Conservation (phyloP, 2,797 vertebrate species). For the Trichosurus vulpecula region DNA sequence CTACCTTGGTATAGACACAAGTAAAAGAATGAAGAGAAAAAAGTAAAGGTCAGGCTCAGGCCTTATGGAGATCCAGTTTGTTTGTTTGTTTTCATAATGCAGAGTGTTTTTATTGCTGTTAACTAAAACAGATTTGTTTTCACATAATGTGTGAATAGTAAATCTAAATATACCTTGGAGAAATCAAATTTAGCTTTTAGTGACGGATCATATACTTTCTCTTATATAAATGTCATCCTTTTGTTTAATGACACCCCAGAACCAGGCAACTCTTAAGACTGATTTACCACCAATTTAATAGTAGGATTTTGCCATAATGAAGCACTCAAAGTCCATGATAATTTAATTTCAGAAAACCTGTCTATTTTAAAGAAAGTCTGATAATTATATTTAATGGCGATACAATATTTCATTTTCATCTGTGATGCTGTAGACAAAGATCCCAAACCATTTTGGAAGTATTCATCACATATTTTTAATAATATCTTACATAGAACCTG, state of each 20-base stretch:
- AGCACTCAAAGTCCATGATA: background rate
- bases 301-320: background rate
- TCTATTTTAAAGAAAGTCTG: background rate
- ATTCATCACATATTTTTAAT: background rate
- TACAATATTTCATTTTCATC: background rate
- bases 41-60: background rate
- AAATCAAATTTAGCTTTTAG: background rate
- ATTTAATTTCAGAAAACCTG: slow-evolving; percentile 10
- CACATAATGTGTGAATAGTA: background rate
- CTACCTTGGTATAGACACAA: background rate
- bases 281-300: background rate
- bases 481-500: background rate
- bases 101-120: background rate
- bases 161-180: background rate
- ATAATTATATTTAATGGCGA: background rate
- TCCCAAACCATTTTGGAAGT: background rate
- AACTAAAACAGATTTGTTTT: background rate
- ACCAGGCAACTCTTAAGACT: background rate
- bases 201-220: background rate
- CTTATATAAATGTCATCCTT: background rate
- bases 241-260: background rate
- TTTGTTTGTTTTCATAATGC: background rate
- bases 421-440: background rate
- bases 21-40: background rate
- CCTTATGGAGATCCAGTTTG: background rate